Evolutionary conservation across 2,888 invertebrate species (phyloP).

Genomic region (Cantharis rufa): DNA sequence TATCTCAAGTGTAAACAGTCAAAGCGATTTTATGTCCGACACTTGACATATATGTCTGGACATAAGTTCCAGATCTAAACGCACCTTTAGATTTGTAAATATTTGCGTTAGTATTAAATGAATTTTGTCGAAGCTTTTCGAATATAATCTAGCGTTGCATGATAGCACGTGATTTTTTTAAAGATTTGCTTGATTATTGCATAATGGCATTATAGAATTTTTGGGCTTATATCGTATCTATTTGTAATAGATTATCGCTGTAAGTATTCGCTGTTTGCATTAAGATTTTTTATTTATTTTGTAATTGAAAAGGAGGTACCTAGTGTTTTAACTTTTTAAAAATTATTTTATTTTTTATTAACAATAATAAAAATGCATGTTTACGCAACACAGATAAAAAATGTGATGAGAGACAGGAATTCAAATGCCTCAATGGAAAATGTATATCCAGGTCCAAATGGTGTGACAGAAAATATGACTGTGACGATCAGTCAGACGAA

Average conservation of each 20-base stretch:
- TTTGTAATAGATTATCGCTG: neutral
- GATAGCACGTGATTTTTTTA: neutral
- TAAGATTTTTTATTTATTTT: neutral
- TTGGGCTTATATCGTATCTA: neutral
- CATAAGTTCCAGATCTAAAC: no score
- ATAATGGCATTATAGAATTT: neutral
- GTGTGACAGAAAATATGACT: conserved; percentile 77
- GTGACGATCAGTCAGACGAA: conserved; percentile 68
- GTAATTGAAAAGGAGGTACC: neutral
- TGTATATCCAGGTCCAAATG: conserved; percentile 71
- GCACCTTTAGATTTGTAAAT: no score
- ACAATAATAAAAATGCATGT: conserved; percentile 23
- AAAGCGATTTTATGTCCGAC: no score
- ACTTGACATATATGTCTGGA: no score
- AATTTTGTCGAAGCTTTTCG: neutral
- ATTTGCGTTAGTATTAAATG: no score
- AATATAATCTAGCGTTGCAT: neutral
- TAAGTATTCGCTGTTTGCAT: conserved; percentile 2
- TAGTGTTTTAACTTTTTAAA: neutral
- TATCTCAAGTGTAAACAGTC: no score
- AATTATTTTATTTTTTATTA: conserved; percentile 6
- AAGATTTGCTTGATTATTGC: neutral
- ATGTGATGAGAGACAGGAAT: conserved; percentile 50
- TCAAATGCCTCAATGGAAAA: conserved; percentile 73
- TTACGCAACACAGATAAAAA: conserved; percentile 28